Evolutionary conservation across 1,140 invertebrate genomes (phyloP).

Genomic region (Drosophila pseudoobscura): DNA sequence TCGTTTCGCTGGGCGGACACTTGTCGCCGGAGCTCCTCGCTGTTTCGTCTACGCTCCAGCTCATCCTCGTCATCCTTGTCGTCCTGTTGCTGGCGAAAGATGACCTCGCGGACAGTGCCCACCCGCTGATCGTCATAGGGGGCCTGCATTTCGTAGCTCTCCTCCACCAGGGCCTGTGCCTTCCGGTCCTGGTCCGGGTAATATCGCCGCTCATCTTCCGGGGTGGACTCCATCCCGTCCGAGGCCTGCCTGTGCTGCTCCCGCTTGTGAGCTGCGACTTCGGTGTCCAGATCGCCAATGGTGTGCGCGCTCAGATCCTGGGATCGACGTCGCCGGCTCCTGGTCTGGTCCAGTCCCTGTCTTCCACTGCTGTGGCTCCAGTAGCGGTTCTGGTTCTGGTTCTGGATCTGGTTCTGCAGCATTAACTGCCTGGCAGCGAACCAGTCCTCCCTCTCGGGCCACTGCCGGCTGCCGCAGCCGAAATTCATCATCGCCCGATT

Average conservation of each 20-base stretch:
- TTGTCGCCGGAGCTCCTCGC: slow-evolving; percentile 26
- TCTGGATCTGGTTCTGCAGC: neutral
- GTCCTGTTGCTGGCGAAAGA: slow-evolving; percentile 31
- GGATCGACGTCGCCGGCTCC: neutral
- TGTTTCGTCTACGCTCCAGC: neutral
- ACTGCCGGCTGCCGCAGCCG: neutral
- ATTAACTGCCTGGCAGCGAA: slow-evolving; percentile 2
- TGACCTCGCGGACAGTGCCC: slow-evolving; percentile 12
- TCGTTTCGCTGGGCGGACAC: neutral
- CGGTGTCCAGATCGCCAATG: neutral
- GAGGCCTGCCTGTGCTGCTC: too few species aligned
- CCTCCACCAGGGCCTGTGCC: too few species aligned
- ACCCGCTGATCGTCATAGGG: neutral
- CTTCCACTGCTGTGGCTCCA: neutral
- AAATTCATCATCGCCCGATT: neutral
- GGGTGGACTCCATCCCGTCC: too few species aligned
- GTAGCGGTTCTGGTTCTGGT: neutral
- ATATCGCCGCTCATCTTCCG: too few species aligned
- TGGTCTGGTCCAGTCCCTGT: neutral
- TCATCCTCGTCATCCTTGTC: slow-evolving; percentile 22
- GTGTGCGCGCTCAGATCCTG: neutral
- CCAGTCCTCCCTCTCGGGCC: slow-evolving; percentile 25
- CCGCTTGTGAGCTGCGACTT: too few species aligned
- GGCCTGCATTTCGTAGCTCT: slow-evolving; percentile 2
- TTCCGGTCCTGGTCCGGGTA: too few species aligned